Evolutionary conservation across 2,888 invertebrate genomes (phyloP).

Genomic region (Mesopsocus fuscifrons): DNA sequence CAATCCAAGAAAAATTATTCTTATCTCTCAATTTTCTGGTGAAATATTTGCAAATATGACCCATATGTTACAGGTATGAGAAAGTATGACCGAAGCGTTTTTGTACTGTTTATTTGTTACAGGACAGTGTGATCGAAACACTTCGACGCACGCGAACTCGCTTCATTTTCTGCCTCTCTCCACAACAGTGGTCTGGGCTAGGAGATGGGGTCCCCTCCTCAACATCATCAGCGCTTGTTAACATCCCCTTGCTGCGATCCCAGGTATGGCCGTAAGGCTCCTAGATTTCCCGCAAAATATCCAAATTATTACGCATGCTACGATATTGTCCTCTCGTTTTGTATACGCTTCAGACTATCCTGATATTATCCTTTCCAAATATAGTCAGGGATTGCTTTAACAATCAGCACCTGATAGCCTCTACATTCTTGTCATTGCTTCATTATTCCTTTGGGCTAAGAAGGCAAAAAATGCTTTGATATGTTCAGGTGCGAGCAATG

Average conservation of each 20-base stretch:
- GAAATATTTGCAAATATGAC: too few relatives aligned
- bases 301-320: background rate
- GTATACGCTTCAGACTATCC: slow-evolving; percentile 3
- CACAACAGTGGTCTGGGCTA: slow-evolving; percentile 54
- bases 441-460: slow-evolving; percentile 20
- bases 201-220: slow-evolving; percentile 26
- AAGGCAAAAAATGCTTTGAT: too few relatives aligned
- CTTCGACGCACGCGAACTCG: slow-evolving; percentile 68
- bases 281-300: slow-evolving; percentile 1
- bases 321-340: slow-evolving; percentile 9
- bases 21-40: slow-evolving; percentile 8
- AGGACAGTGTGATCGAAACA: slow-evolving; percentile 85
- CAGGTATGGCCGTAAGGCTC: slow-evolving; percentile 42
- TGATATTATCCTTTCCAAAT: too few relatives aligned
- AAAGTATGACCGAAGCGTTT: too few relatives aligned
- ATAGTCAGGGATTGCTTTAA: too few relatives aligned
- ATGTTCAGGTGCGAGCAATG: slow-evolving; percentile 79
- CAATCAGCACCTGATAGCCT: background rate
- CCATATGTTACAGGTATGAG: too few relatives aligned
- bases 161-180: slow-evolving; percentile 72
- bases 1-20: background rate
- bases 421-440: slow-evolving; percentile 5
- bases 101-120: slow-evolving; percentile 21
- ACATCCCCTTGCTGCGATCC: slow-evolving; percentile 70
- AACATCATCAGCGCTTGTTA: slow-evolving; percentile 33